Evolutionary conservation across 2,797 vertebrate species (phyloP), one percentile per base, ranked within the genome.

Genomic region (Myotis pilosus): DNA sequence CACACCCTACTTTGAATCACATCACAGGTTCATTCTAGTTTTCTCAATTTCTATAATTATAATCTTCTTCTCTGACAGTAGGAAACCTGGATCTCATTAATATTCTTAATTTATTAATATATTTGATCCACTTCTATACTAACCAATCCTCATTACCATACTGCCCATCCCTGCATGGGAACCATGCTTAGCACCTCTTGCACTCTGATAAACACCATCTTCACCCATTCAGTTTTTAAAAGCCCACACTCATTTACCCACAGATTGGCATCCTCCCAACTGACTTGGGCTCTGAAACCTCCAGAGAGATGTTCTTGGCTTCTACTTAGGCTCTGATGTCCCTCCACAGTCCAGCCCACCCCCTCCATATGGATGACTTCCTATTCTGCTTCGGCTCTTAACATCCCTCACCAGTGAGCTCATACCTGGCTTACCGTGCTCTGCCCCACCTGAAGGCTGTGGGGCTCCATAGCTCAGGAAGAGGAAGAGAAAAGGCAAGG

Each of bases 41-140:
- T 81, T 44, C 23, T 93, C 12, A 4, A 22, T 94, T 92, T 85
- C 44, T 1, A 8, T 44, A 36, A 36, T 72, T 81, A 8, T 68
- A 80, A 53, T 16, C 51, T 80, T 25, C 33, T 36, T 62, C 19
- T 53, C 55, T 72, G 33, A 76, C 5, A 82, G 57, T 38, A 47
- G 22, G 17, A 78, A 86, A 82, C 15, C 25, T 55, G 20, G 2
- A 8, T 64, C n/a, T 12, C 33, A 60, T 53, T 62, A 23, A 30
- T 49, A 44, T 72, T 55, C 22, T 82, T 86, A 64, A 71, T 36
- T 76, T 55, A 72, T 82, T 69, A 82, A 66, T 8, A 72, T 68
- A 41, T 23, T 44, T 55, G 51, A 53, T 68, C 76, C 60, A 53
- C 11, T 38, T 72, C 36, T 69, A 2, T n/a, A 17, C 0, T 33